A percentile compares a stretch with the other conserved stretches of the same genome.
phyloP scores from a whole-genome alignment of 2,113 vertebrate genomes.

The Columba livia region DNA sequence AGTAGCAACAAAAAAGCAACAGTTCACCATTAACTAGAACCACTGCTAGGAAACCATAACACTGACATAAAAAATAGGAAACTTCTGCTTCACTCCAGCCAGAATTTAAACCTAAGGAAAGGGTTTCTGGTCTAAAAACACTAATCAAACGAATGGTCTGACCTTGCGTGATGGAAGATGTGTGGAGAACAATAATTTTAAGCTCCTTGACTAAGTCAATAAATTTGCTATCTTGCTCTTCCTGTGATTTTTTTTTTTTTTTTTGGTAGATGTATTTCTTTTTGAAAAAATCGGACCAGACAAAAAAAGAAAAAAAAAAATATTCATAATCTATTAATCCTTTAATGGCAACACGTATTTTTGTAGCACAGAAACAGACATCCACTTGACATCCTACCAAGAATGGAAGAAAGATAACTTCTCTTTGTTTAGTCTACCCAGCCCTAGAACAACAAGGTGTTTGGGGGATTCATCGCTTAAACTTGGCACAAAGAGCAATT shows the following conservation, averaged over 20 bases:
- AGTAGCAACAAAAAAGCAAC: not conserved
- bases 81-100: not conserved
- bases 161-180: not conserved
- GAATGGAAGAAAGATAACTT: not conserved
- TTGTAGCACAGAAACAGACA: not conserved
- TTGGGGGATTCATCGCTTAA: not conserved
- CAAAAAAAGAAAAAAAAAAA: not conserved
- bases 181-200: not conserved
- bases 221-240: not conserved
- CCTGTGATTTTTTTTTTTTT: not conserved
- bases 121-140: not conserved
- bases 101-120: not conserved
- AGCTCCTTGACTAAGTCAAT: not conserved
- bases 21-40: not conserved
- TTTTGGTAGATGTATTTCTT: not conserved
- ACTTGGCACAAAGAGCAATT: not conserved
- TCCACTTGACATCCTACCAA: not conserved
- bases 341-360: not conserved
- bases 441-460: not conserved
- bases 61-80: not conserved
- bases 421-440: not conserved
- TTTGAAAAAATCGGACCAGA: not conserved
- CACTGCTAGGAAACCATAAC: not conserved
- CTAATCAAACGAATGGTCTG: not conserved
- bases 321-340: not conserved